These are phyloP conservation scores for Teleogryllus oceanicus DNA, from an alignment of 2,888 invertebrate species.

Conservation along the genomic window DNA sequence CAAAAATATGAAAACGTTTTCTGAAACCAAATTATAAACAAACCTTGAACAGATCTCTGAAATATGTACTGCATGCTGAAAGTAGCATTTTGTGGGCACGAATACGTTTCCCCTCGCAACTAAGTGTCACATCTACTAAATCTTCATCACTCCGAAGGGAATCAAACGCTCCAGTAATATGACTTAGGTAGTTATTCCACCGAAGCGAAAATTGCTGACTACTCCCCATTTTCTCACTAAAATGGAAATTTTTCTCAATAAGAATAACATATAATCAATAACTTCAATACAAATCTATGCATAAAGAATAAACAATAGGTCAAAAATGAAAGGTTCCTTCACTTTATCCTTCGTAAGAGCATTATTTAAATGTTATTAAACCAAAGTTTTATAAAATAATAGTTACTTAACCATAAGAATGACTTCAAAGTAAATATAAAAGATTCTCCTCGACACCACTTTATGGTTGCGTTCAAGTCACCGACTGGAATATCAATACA, in stretches of 20 bases:
- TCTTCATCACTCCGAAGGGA: conserved; percentile 57
- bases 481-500: no score
- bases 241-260: not conserved
- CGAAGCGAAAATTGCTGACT: conserved; percentile 79
- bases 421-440: no score
- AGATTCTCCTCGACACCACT: no score
- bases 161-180: conserved; percentile 75
- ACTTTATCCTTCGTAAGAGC: no score
- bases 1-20: not conserved
- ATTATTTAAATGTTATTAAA: no score
- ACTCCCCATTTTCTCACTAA: conserved; percentile 50
- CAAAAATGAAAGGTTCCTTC: no score
- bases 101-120: conserved; percentile 79
- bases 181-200: conserved; percentile 80
- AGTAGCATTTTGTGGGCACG: conserved; percentile 81
- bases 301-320: no score
- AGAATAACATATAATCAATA: no score
- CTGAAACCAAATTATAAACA: conserved; percentile 19
- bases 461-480: no score
- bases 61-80: conserved; percentile 80
- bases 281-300: no score
- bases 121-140: conserved; percentile 79
- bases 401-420: no score
- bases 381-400: no score
- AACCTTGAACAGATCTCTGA: conserved; percentile 55